Evolutionary conservation across 1,140 invertebrate species (phyloP).

Genomic region (Saccostrea glomerata): DNA sequence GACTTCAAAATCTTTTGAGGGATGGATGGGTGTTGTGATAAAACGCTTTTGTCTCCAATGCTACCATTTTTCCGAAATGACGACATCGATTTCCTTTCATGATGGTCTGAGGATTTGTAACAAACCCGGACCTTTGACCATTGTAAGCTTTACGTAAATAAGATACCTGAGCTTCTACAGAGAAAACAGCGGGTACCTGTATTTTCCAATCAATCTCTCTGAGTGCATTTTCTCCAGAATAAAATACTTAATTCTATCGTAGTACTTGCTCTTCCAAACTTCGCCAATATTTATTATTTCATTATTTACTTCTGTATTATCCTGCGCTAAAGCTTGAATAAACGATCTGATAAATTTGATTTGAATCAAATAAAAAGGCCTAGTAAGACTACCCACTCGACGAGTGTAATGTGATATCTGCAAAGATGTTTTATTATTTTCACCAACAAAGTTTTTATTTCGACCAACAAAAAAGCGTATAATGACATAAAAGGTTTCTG

Average conservation of each 20-base stretch:
- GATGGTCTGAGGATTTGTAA: neutral
- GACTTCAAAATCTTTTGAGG: too few species aligned
- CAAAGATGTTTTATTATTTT: neutral
- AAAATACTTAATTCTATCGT: neutral
- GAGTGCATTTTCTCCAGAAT: neutral
- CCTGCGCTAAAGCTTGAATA: neutral
- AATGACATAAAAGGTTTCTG: neutral
- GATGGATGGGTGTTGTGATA: too few species aligned
- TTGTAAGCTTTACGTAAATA: conserved; percentile 4
- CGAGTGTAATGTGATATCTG: neutral
- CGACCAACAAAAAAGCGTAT: neutral
- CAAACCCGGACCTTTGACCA: conserved; percentile 13
- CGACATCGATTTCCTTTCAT: neutral
- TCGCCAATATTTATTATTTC: neutral
- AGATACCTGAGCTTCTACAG: neutral
- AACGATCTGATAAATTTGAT: neutral
- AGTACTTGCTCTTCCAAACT: neutral
- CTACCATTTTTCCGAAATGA: neutral
- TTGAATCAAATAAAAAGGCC: neutral
- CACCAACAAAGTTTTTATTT: neutral
- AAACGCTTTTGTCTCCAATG: too few species aligned
- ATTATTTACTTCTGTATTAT: neutral
- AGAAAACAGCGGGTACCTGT: neutral
- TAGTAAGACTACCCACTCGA: neutral
- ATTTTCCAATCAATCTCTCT: neutral